Conservation (phyloP, 2,797 vertebrate species). For the Leucoraja ocellata region DNA sequence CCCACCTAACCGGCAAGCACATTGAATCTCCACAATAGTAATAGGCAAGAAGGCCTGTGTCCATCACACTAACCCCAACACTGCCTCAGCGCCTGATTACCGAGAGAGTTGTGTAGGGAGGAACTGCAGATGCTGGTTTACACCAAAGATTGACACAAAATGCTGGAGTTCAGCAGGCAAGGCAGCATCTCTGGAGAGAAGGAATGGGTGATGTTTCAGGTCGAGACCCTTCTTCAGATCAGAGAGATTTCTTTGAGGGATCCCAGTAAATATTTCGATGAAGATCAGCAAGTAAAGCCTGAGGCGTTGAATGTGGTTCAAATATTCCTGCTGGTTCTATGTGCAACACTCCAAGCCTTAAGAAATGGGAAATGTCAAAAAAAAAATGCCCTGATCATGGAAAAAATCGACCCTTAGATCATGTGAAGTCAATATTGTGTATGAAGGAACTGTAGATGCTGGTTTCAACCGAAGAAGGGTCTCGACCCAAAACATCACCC, state of each 20-base stretch:
- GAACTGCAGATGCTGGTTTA: too few species aligned
- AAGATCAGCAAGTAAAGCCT: neutral
- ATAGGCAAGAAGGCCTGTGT: neutral
- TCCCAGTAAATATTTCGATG: neutral
- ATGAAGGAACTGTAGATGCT: too few species aligned
- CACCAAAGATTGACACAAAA: too few species aligned
- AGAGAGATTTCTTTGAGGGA: neutral
- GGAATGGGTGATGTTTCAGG: too few species aligned
- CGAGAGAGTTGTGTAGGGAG: too few species aligned
- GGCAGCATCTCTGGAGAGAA: too few species aligned
- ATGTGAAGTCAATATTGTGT: neutral
- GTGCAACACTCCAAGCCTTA: neutral
- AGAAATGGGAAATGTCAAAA: constrained; percentile 4
- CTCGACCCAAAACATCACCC: too few species aligned
- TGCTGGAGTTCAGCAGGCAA: too few species aligned
- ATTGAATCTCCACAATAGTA: neutral
- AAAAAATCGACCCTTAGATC: neutral
- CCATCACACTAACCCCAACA: too few species aligned
- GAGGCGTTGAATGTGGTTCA: neutral
- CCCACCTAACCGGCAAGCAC: constrained; percentile 17
- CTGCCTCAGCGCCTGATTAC: neutral
- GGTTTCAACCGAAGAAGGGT: too few species aligned
- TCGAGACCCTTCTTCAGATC: too few species aligned
- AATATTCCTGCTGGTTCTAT: neutral
- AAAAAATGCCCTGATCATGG: constrained; percentile 24